A percentile compares a stretch with the other conserved stretches of the same genome.
Evolutionary conservation across 2,113 vertebrate species (phyloP).

Genomic region (Erythrolamprus reginae): DNA sequence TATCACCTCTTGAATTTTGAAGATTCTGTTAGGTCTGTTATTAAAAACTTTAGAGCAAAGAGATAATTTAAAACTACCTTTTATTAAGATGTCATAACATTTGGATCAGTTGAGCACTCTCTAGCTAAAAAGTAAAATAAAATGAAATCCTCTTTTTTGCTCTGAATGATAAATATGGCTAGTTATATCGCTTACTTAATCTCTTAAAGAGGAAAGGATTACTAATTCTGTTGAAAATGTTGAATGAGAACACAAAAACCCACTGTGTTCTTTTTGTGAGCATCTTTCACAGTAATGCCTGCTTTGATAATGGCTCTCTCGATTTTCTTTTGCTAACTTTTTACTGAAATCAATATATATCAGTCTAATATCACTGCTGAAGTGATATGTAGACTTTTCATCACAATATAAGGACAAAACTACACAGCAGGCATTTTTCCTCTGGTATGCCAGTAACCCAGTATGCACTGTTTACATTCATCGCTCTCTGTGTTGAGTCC

Average conservation of each 20-base stretch:
- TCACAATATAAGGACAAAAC: background rate
- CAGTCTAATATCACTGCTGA: background rate
- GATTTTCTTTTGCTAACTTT: background rate
- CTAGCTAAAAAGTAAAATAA: background rate
- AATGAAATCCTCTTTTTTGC: background rate
- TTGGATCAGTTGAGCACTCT: background rate
- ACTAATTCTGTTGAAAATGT: background rate
- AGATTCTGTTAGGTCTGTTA: background rate
- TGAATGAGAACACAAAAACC: background rate
- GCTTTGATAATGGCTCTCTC: background rate
- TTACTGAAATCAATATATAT: background rate
- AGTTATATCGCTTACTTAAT: background rate
- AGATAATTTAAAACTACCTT: background rate
- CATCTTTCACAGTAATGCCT: background rate
- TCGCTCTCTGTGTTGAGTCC: background rate
- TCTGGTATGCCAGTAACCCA: background rate
- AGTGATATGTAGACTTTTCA: background rate
- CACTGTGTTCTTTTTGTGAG: background rate
- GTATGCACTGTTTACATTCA: background rate
- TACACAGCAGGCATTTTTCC: constrained; percentile 2
- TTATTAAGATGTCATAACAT: background rate
- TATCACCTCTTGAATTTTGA: background rate
- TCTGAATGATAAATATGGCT: background rate
- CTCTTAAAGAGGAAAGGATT: background rate
- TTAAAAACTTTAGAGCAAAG: background rate